phyloP scores from a whole-genome alignment of 2,888 invertebrate species.

The Apocheima hispidaria region DNA sequence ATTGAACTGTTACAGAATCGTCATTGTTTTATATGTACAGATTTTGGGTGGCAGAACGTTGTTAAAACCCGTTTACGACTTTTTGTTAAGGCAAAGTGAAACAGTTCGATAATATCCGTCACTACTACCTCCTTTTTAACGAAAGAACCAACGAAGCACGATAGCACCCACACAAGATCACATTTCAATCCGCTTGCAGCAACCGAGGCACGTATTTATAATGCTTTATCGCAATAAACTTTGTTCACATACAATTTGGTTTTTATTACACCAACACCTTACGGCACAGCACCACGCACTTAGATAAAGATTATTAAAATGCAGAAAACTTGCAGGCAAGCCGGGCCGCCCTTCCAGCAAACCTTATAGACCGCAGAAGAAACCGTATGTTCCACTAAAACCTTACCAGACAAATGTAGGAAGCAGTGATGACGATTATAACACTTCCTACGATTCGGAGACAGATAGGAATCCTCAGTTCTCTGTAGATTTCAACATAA shows the following conservation, averaged over 20 bases:
- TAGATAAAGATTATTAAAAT: conserved; percentile 74
- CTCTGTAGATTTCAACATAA: conserved; percentile 75
- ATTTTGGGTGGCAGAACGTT: neutral
- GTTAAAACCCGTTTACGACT: conserved; percentile 4
- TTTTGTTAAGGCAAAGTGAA: conserved; percentile 14
- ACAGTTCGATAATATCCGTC: conserved; percentile 32
- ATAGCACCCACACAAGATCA: conserved; percentile 66
- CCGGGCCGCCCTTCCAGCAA: conserved; percentile 78
- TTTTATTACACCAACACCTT: conserved; percentile 84
- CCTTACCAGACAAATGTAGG: conserved; percentile 73
- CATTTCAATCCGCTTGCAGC: conserved; percentile 71
- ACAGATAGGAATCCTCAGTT: conserved; percentile 67
- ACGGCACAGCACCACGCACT: conserved; percentile 73
- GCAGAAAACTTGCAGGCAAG: conserved; percentile 77
- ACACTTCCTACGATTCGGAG: conserved; percentile 55
- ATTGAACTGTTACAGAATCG: neutral
- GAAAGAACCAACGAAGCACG: conserved; percentile 36
- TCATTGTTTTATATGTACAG: neutral
- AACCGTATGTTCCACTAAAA: conserved; percentile 81
- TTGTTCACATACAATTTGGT: conserved; percentile 81
- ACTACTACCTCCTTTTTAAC: conserved; percentile 32
- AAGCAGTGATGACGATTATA: conserved; percentile 55
- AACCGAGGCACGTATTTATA: conserved; percentile 72
- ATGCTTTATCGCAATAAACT: conserved; percentile 82
- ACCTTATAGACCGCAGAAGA: conserved; percentile 80